Evolutionary conservation across 2,113 vertebrate genomes (phyloP).

Genomic region (Epinephelus lanceolatus): DNA sequence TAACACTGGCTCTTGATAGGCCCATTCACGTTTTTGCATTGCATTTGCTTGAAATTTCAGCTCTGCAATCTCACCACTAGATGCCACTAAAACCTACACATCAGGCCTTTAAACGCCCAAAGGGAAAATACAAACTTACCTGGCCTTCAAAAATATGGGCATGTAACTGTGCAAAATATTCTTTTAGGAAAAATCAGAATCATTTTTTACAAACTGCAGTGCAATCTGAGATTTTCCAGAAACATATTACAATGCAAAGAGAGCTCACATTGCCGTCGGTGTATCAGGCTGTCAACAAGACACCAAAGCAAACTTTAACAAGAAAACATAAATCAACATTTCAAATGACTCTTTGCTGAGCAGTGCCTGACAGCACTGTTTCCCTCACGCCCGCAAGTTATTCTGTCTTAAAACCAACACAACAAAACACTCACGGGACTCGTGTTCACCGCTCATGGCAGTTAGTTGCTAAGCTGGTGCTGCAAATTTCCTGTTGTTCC

Average conservation of each 20-base stretch:
- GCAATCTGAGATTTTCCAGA: not conserved
- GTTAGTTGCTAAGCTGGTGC: slow-evolving; percentile 2
- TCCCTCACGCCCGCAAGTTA: too few species aligned
- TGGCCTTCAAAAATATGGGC: not conserved
- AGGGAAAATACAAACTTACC: not conserved
- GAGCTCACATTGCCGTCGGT: not conserved
- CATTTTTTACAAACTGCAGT: not conserved
- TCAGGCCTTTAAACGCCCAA: not conserved
- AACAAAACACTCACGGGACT: not conserved
- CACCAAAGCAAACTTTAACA: not conserved
- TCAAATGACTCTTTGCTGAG: slow-evolving; percentile 21
- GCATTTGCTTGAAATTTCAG: too few species aligned
- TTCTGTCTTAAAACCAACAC: slow-evolving; percentile 6
- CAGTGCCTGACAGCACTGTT: not conserved
- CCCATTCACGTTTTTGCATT: too few species aligned
- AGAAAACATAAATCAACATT: slow-evolving; percentile 30
- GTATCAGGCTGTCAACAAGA: slow-evolving; percentile 12
- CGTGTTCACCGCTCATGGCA: not conserved
- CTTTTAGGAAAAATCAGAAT: not conserved
- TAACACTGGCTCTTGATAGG: too few species aligned
- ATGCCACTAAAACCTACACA: too few species aligned
- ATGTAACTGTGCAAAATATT: not conserved
- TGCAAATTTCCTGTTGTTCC: not conserved
- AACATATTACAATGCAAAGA: slow-evolving; percentile 24
- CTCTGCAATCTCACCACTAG: too few species aligned